Percentiles rank a stretch among this genome's conserved stretches.
Evolutionary conservation across 2,113 vertebrate genomes (phyloP).

Genomic region (Pogonocichla stellata): DNA sequence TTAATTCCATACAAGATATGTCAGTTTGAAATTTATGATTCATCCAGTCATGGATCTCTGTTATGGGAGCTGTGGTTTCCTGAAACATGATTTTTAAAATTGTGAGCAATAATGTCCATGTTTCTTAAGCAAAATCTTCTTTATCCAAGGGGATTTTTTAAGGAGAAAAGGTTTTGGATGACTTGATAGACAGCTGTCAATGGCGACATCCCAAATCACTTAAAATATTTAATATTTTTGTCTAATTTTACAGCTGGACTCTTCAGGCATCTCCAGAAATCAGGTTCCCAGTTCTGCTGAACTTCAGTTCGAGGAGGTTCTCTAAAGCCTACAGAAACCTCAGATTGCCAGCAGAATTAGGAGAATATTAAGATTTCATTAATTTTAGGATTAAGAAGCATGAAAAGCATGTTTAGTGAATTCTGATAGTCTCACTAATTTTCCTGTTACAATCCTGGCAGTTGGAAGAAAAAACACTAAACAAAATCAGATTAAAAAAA

Average conservation of each 20-base stretch:
- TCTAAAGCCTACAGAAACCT: not conserved
- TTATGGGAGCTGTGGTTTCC: not conserved
- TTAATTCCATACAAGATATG: not conserved
- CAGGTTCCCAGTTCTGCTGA: not conserved
- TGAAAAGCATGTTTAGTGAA: not conserved
- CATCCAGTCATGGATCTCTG: not conserved
- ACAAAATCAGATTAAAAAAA: not conserved
- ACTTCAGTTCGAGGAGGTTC: not conserved
- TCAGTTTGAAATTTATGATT: not conserved
- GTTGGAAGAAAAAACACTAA: not conserved
- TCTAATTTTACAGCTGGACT: not conserved
- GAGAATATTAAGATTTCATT: not conserved
- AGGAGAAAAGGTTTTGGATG: not conserved
- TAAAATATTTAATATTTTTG: not conserved
- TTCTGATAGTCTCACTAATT: not conserved
- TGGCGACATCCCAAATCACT: not conserved
- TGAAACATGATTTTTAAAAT: not conserved
- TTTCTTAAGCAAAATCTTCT: not conserved
- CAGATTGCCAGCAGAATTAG: not conserved
- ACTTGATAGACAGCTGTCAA: not conserved
- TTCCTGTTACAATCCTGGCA: not conserved
- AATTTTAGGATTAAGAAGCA: not conserved
- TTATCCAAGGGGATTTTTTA: rapidly evolving
- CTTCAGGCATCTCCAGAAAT: not conserved
- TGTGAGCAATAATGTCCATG: not conserved